phyloP scores from a whole-genome alignment of 2,113 vertebrate species.

The Anolis sagrei region DNA sequence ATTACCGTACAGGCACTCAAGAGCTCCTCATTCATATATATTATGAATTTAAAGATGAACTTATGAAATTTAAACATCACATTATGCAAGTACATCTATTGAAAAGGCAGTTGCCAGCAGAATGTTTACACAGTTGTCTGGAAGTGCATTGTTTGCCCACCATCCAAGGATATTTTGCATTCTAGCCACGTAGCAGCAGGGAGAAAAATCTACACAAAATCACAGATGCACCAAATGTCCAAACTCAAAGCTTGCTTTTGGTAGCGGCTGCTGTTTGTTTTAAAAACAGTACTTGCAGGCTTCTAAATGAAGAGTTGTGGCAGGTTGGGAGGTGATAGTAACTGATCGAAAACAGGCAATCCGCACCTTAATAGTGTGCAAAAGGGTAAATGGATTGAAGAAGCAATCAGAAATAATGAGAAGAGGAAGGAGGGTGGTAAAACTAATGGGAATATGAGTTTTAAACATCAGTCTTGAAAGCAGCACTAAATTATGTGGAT shows the following conservation, averaged over 20 bases:
- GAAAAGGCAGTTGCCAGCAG: constrained; percentile 62
- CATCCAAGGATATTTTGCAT: constrained; percentile 69
- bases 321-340: background rate
- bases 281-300: constrained; percentile 30
- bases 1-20: constrained; percentile 55
- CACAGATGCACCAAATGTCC: constrained; percentile 62
- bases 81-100: constrained; percentile 47
- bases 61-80: constrained; percentile 59
- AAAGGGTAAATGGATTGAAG: constrained; percentile 35
- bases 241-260: constrained; percentile 31
- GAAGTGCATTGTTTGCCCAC: constrained; percentile 66
- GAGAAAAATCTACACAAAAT: constrained; percentile 73
- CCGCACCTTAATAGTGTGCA: background rate
- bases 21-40: constrained; percentile 5
- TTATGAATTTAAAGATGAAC: constrained; percentile 62
- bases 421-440: constrained; percentile 31
- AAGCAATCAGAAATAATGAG: constrained; percentile 21
- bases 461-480: background rate
- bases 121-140: constrained; percentile 60
- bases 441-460: too few relatives aligned
- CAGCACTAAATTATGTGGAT: background rate
- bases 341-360: constrained; percentile 28
- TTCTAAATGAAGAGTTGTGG: constrained; percentile 21
- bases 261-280: constrained; percentile 30
- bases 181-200: constrained; percentile 63